Conservation (phyloP, 2,113 vertebrate genomes). For the Ammodytes marinus region DNA sequence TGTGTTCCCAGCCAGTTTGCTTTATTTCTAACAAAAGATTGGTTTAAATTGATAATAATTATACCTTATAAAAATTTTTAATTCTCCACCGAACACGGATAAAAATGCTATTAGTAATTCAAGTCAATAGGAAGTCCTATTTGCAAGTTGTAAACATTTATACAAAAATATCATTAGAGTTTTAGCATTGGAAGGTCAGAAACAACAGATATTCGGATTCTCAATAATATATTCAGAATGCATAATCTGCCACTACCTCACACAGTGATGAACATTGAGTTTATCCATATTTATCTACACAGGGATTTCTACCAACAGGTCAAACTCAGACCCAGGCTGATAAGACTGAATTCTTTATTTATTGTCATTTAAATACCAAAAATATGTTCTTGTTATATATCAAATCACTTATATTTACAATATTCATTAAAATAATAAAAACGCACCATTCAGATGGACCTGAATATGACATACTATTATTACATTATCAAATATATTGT, state of each 20-base stretch:
- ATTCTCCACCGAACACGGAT: neutral
- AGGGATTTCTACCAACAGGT: neutral
- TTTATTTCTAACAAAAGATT: neutral
- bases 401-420: neutral
- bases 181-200: neutral
- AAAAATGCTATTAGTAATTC: constrained; percentile 1
- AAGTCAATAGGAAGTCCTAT: neutral
- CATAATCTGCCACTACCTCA: neutral
- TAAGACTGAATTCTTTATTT: neutral
- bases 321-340: neutral
- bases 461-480: neutral
- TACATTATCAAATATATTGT: neutral
- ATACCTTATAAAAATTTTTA: neutral
- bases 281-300: neutral
- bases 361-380: neutral
- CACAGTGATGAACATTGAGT: neutral
- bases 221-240: neutral
- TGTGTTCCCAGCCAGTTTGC: neutral
- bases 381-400: neutral
- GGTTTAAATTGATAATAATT: neutral
- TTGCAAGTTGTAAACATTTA: neutral
- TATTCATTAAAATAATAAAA: neutral
- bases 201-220: neutral
- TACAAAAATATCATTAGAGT: neutral
- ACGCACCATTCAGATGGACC: neutral